Evolutionary conservation across 2,888 invertebrate species (phyloP).

Genomic region (Omphaloscelis lunosa): DNA sequence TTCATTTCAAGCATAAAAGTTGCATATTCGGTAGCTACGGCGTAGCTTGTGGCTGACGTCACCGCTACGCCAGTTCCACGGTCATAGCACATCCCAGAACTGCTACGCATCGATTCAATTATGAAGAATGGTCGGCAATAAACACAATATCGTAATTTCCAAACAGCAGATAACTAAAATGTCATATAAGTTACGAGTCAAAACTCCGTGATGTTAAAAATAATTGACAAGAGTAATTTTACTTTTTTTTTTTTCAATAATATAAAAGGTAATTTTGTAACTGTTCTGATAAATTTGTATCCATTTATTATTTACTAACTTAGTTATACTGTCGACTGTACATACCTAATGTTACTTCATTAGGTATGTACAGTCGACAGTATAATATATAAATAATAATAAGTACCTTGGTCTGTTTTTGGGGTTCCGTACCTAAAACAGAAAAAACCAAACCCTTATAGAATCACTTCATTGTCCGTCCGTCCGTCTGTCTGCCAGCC

Average conservation of each 20-base stretch:
- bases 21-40: slow-evolving; percentile 23
- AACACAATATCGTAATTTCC: slow-evolving; percentile 1
- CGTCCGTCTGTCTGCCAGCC: too few species aligned
- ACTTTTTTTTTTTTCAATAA: background rate
- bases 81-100: slow-evolving; percentile 33
- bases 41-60: slow-evolving; percentile 44
- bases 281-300: background rate
- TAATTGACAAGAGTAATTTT: background rate
- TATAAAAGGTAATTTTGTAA: background rate
- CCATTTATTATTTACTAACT: background rate
- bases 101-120: slow-evolving; percentile 44
- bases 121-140: slow-evolving; percentile 25
- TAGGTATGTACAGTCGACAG: too few species aligned
- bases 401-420: too few species aligned
- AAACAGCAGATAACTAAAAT: background rate
- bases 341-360: too few species aligned
- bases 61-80: slow-evolving; percentile 40
- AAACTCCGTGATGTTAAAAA: background rate
- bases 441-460: too few species aligned
- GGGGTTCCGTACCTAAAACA: too few species aligned
- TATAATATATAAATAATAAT: too few species aligned
- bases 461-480: too few species aligned
- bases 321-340: background rate
- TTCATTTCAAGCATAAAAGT: background rate
- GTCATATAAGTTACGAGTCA: background rate